Evolutionary conservation across 2,797 vertebrate genomes (phyloP), one percentile per base, ranked within the genome.

Genomic region (Pogoniulus pusillus): DNA sequence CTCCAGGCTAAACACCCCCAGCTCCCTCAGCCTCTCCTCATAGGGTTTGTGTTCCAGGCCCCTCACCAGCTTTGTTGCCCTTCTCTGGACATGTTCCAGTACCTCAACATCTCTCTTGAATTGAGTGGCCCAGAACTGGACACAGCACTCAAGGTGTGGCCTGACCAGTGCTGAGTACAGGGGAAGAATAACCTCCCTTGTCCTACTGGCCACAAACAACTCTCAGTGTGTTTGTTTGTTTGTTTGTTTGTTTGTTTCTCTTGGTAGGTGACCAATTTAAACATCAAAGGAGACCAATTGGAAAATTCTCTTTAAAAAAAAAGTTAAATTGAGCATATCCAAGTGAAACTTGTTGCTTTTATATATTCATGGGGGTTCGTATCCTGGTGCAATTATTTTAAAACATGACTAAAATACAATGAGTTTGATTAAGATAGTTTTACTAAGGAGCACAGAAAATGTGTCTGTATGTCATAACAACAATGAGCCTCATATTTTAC

Each of bases 401-500:
- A 93, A 93, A 78, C 91, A 81, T 81, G 86, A 87, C 79, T 90
- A 89, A 94, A 95, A 93, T 89, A 87, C 88, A 95, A 73, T 83
- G 79, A 90, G 73, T 75, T 96, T 96, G 89, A 95, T 96, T 94
- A 94, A 94, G 94, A 90, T 76, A 79, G 73, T 90, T 94, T 95
- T 93, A 95, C 94, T 93, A 94, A 91, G 86, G 39, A 93, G 70
- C 63, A 90, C 55, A 83, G 84, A 95, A 91, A 89, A 93, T 73
- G 57, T 87, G 84, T 83, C 91, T 93, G 89, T 93, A 88, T 85
- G 93, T 87, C 88, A 92, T 77, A 92, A 85, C 69, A 91, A 86
- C 66, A 93, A 58, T 77, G 58, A 91, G 51, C 30, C 57, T 93
- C 55, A 76, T 79, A 74, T 93, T 95, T 94, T 89, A 89, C 54